A percentile compares a stretch with the other conserved stretches of the same genome.
Conservation (phyloP, 2,888 invertebrate species). For the Cantharis flavilabris region DNA sequence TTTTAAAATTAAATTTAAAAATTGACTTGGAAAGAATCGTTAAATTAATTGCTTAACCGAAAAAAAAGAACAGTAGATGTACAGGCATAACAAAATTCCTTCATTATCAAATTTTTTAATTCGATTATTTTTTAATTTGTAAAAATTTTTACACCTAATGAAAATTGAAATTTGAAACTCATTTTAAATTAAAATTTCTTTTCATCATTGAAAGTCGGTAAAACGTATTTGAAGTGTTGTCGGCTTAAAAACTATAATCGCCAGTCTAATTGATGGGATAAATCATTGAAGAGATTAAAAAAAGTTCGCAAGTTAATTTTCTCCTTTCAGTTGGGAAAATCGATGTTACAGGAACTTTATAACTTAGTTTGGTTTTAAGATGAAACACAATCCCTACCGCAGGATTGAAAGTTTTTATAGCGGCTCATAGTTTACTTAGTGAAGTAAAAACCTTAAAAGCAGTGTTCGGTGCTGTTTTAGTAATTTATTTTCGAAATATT, state of each 20-base stretch:
- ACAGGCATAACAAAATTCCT: neutral
- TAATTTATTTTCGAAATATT: too few relatives aligned
- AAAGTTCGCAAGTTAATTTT: neutral
- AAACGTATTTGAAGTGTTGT: neutral
- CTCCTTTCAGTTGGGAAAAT: neutral
- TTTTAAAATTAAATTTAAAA: neutral
- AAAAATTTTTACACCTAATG: neutral
- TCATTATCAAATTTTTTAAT: neutral
- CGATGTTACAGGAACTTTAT: neutral
- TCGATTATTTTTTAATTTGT: neutral
- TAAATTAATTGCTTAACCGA: neutral
- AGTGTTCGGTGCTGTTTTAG: too few relatives aligned
- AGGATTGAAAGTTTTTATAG: neutral
- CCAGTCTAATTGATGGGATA: neutral
- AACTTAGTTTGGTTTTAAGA: neutral
- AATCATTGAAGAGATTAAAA: neutral
- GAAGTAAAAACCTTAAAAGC: neutral
- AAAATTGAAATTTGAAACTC: neutral
- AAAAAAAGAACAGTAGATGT: neutral
- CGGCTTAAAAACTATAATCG: neutral
- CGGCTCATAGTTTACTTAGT: neutral
- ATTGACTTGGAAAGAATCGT: neutral
- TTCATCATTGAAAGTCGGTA: neutral
- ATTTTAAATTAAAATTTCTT: neutral
- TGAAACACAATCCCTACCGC: neutral